Conservation (phyloP, 2,888 invertebrate species). For the Lasioglossum villosulum region DNA sequence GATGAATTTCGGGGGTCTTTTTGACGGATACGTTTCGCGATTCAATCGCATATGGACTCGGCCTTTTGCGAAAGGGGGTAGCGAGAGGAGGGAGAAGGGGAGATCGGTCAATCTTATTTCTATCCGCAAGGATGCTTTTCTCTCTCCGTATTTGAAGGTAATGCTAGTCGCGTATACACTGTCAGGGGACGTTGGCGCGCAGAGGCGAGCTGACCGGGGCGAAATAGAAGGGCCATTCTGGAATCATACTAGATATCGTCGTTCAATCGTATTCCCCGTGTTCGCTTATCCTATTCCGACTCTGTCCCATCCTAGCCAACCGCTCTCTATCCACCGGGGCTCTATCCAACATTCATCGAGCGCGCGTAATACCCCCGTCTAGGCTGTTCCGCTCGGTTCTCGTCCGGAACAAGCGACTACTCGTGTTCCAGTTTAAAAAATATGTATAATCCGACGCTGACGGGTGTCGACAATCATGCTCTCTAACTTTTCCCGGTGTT, state of each 20-base stretch:
- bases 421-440: not conserved
- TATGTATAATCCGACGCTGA: conserved; percentile 9
- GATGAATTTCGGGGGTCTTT: conserved; percentile 43
- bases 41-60: conserved; percentile 56
- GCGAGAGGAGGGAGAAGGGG: not conserved
- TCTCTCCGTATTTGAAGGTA: conserved; percentile 50
- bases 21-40: conserved; percentile 49
- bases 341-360: conserved; percentile 76
- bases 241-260: conserved; percentile 76
- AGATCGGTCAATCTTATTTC: conserved; percentile 64
- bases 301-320: conserved; percentile 55
- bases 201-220: conserved; percentile 25
- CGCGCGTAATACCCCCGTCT: conserved; percentile 72
- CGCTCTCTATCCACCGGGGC: conserved; percentile 36
- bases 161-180: conserved; percentile 69
- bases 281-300: conserved; percentile 74
- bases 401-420: conserved; percentile 30
- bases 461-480: conserved; percentile 5
- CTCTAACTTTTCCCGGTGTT: not conserved
- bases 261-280: conserved; percentile 73
- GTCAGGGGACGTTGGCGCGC: conserved; percentile 31
- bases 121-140: conserved; percentile 55
- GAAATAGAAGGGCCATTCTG: conserved; percentile 68
- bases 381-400: conserved; percentile 38
- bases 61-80: not conserved